phyloP scores from a whole-genome alignment of 2,888 invertebrate genomes.

The Melanotus villosus region DNA sequence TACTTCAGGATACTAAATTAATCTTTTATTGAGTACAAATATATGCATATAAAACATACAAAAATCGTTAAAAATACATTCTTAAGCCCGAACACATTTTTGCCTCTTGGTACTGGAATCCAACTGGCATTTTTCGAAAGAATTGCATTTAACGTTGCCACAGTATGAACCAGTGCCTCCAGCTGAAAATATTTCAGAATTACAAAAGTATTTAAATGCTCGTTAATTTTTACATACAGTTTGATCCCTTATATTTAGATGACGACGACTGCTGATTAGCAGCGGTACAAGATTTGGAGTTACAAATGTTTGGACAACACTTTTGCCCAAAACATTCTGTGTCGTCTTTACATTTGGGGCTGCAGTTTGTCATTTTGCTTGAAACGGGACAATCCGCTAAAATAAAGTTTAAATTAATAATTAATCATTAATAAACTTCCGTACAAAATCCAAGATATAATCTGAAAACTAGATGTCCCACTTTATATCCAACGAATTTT shows the following conservation, averaged over 20 bases:
- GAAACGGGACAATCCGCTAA: conserved; percentile 74
- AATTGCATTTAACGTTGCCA: conserved; percentile 78
- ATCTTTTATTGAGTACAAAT: too few species aligned
- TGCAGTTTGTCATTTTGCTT: conserved; percentile 77
- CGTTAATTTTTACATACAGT: conserved; percentile 49
- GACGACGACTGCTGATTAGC: conserved; percentile 57
- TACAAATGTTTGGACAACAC: conserved; percentile 80
- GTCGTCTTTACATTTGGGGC: conserved; percentile 78
- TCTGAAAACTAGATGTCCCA: too few species aligned
- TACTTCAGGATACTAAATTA: too few species aligned
- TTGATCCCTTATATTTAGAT: conserved; percentile 66
- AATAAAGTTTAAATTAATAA: conserved; percentile 1
- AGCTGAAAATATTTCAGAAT: conserved; percentile 58
- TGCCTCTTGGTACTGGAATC: conserved; percentile 77
- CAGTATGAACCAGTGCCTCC: conserved; percentile 75
- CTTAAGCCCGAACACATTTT: conserved; percentile 75
- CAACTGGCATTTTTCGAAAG: conserved; percentile 78
- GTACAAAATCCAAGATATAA: too few species aligned
- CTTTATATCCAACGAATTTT: too few species aligned
- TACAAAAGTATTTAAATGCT: conserved; percentile 14
- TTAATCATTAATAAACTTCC: too few species aligned
- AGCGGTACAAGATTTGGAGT: conserved; percentile 76
- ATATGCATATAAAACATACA: not conserved
- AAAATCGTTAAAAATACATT: not conserved
- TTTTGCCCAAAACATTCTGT: conserved; percentile 77